A percentile compares a stretch with the other conserved stretches of the same genome.
Evolutionary conservation across 2,797 vertebrate genomes (phyloP).

Genomic region (Muscicapa comitata): DNA sequence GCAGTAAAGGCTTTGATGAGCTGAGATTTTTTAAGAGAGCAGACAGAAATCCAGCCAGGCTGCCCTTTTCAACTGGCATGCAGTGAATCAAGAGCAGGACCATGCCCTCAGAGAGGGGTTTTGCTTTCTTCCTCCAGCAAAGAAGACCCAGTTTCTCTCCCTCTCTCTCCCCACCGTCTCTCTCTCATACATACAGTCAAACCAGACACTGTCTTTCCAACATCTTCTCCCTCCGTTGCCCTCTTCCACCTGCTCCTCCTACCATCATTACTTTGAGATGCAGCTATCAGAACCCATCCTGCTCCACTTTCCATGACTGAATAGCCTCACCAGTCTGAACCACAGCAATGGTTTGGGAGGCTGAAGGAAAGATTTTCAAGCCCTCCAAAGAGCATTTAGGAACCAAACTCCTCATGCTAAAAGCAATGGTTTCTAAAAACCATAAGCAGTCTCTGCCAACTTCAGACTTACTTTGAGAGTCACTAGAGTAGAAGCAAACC

Average conservation of each 20-base stretch:
- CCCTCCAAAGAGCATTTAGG: background rate
- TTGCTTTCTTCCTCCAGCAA: background rate
- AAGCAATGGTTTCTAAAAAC: background rate
- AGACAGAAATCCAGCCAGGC: background rate
- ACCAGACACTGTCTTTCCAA: background rate
- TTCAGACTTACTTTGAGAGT: background rate
- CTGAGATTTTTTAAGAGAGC: background rate
- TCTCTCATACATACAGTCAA: background rate
- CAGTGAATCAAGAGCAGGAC: background rate
- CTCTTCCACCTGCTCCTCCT: background rate
- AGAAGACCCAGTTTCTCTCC: background rate
- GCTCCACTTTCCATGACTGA: background rate
- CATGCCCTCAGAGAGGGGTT: background rate
- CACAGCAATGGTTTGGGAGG: background rate
- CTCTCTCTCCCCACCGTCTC: too few species aligned
- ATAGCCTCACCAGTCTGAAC: background rate
- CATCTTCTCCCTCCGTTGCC: background rate
- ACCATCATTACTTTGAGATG: background rate
- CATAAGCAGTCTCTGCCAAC: background rate
- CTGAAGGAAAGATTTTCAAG: background rate
- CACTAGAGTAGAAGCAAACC: background rate
- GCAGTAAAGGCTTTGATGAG: background rate
- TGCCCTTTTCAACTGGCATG: background rate
- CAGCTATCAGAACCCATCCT: background rate
- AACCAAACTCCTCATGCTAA: background rate